A percentile compares a stretch with the other conserved stretches of the same genome.
Conservation (phyloP, 2,888 invertebrate species). For the Chymomyza fuscimana region DNA sequence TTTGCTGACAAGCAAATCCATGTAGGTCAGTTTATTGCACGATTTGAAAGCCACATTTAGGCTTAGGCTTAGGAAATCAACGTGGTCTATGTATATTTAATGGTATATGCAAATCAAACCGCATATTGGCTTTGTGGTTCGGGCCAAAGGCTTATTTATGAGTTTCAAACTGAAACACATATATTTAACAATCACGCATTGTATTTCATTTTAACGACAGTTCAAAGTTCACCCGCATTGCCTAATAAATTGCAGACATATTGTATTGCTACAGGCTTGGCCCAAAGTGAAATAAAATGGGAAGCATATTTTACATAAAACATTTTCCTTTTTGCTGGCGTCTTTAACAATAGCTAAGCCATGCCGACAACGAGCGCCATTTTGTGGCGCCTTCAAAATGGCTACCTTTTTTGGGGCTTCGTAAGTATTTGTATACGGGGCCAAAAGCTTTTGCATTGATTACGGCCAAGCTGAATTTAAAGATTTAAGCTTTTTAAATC, state of each 20-base stretch:
- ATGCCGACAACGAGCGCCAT: neutral
- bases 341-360: neutral
- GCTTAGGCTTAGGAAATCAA: slow-evolving; percentile 45
- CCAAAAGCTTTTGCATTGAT: slow-evolving; percentile 42
- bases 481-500: slow-evolving; percentile 36
- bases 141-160: slow-evolving; percentile 60
- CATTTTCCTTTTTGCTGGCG: neutral
- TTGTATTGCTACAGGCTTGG: neutral
- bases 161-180: neutral
- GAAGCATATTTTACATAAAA: neutral
- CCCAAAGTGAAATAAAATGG: neutral
- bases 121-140: slow-evolving; percentile 31
- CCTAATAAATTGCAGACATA: slow-evolving; percentile 6
- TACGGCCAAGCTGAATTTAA: slow-evolving; percentile 33
- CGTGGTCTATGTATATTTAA: slow-evolving; percentile 64
- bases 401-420: slow-evolving; percentile 29
- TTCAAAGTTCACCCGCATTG: slow-evolving; percentile 36
- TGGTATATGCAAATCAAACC: slow-evolving; percentile 67
- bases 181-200: slow-evolving; percentile 28
- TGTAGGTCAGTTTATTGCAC: slow-evolving; percentile 64
- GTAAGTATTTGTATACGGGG: slow-evolving; percentile 11
- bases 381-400: slow-evolving; percentile 16
- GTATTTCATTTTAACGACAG: slow-evolving; percentile 17
- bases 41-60: neutral
- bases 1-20: slow-evolving; percentile 56